phyloP scores from a whole-genome alignment of 2,888 invertebrate genomes.

The Sarcophaga caerulescens region DNA sequence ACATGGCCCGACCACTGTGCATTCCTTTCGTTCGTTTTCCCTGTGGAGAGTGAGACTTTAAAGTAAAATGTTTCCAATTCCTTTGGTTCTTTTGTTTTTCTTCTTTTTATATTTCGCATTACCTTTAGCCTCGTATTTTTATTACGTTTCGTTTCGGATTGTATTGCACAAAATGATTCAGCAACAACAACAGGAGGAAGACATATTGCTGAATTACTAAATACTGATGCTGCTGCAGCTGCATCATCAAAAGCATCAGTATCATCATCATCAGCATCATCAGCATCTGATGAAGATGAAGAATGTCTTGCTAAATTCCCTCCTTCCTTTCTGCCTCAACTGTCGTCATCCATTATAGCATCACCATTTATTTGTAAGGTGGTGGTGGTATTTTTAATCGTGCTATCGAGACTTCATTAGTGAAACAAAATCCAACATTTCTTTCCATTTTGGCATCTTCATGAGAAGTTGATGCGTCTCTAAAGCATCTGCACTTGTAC shows the following conservation, averaged over 20 bases:
- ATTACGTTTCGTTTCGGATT: conserved; percentile 44
- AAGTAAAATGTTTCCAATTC: conserved; percentile 32
- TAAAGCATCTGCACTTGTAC: background rate
- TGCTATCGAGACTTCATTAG: conserved; percentile 70
- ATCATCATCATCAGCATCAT: background rate
- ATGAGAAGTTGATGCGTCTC: conserved; percentile 37
- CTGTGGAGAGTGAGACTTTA: background rate
- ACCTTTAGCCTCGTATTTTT: conserved; percentile 19
- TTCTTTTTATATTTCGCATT: background rate
- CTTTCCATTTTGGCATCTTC: conserved; percentile 63
- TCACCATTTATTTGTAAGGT: conserved; percentile 29
- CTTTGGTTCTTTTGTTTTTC: background rate
- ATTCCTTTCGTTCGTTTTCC: background rate
- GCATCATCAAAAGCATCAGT: background rate
- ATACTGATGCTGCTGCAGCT: conserved; percentile 45
- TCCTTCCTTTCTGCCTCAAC: background rate
- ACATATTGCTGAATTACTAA: conserved; percentile 49
- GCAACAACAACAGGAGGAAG: conserved; percentile 29
- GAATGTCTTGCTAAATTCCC: conserved; percentile 24
- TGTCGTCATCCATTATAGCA: background rate
- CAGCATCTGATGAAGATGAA: conserved; percentile 1
- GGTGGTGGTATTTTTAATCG: conserved; percentile 64
- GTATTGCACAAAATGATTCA: conserved; percentile 39
- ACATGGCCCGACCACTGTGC: background rate
- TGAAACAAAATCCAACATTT: conserved; percentile 64